A percentile compares a stretch with the other conserved stretches of the same genome.
phyloP scores from a whole-genome alignment of 2,113 vertebrate species.

The Syngnathoides biaculeatus region DNA sequence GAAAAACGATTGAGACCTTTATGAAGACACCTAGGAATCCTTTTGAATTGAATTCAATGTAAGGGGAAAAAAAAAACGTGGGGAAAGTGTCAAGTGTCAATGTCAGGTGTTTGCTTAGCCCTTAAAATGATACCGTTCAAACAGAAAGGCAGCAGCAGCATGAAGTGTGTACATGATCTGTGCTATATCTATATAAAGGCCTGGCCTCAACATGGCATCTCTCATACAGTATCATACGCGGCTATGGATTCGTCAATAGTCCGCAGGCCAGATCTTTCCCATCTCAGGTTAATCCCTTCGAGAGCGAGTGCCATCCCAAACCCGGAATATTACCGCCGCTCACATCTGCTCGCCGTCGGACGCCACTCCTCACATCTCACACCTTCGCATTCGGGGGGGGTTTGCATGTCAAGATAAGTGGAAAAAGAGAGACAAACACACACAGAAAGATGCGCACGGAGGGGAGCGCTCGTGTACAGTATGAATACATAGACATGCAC shows the following conservation, averaged over 20 bases:
- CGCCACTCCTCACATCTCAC: slow-evolving; percentile 67
- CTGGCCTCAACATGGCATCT: slow-evolving; percentile 25
- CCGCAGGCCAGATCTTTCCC: slow-evolving; percentile 58
- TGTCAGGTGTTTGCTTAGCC: not conserved
- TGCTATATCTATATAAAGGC: slow-evolving; percentile 24
- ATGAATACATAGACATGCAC: slow-evolving; percentile 27
- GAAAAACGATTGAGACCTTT: too few species aligned
- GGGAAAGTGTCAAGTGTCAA: not conserved
- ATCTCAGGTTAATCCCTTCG: slow-evolving; percentile 70
- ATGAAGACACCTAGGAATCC: too few species aligned
- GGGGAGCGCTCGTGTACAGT: slow-evolving; percentile 16
- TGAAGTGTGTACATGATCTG: slow-evolving; percentile 10
- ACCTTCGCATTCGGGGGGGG: slow-evolving; percentile 58
- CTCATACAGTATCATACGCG: slow-evolving; percentile 58
- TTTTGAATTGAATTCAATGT: too few species aligned
- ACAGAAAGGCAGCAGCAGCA: not conserved
- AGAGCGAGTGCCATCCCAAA: slow-evolving; percentile 58
- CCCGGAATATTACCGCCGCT: slow-evolving; percentile 66
- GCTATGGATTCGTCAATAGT: slow-evolving; percentile 62
- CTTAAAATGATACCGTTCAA: not conserved
- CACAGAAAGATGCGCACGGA: slow-evolving; percentile 30
- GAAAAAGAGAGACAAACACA: slow-evolving; percentile 61
- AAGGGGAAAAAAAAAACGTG: too few species aligned
- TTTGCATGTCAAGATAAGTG: slow-evolving; percentile 73
- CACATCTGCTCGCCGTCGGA: slow-evolving; percentile 64